Conservation (phyloP, 2,888 invertebrate genomes). For the Suillia variegata region DNA sequence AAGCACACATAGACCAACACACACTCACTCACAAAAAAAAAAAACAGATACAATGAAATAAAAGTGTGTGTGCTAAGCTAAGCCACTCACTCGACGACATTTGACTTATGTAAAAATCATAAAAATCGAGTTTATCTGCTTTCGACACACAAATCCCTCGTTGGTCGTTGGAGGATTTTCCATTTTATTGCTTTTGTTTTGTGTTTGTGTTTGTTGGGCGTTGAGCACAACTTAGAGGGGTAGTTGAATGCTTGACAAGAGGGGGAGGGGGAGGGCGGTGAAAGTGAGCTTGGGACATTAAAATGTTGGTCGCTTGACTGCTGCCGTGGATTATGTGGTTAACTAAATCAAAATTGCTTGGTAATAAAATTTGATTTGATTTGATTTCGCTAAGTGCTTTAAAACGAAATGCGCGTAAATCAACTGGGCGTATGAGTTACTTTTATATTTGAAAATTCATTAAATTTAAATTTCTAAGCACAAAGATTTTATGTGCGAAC, state of each 20-base stretch:
- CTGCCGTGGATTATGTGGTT: neutral
- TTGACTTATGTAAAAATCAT: neutral
- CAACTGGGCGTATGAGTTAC: neutral
- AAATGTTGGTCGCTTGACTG: too few relatives aligned
- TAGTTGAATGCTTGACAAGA: too few relatives aligned
- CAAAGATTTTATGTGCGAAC: too few relatives aligned
- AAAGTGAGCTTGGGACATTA: too few relatives aligned
- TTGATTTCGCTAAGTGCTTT: neutral
- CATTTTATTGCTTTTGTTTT: neutral
- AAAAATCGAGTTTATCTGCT: neutral
- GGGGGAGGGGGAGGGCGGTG: too few relatives aligned
- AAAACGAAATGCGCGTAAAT: neutral
- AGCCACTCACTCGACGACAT: neutral
- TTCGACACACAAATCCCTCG: neutral
- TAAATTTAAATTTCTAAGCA: neutral
- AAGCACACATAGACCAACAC: neutral
- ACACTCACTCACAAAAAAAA: too few relatives aligned
- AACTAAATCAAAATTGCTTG: neutral
- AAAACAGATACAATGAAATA: too few relatives aligned
- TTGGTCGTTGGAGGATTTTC: neutral
- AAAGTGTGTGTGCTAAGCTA: too few relatives aligned
- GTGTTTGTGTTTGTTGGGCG: too few relatives aligned
- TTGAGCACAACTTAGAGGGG: too few relatives aligned
- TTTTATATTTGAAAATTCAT: neutral
- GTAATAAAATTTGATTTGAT: neutral